Evolutionary conservation across 2,113 vertebrate genomes (phyloP).

Genomic region (Miniopterus natalensis): DNA sequence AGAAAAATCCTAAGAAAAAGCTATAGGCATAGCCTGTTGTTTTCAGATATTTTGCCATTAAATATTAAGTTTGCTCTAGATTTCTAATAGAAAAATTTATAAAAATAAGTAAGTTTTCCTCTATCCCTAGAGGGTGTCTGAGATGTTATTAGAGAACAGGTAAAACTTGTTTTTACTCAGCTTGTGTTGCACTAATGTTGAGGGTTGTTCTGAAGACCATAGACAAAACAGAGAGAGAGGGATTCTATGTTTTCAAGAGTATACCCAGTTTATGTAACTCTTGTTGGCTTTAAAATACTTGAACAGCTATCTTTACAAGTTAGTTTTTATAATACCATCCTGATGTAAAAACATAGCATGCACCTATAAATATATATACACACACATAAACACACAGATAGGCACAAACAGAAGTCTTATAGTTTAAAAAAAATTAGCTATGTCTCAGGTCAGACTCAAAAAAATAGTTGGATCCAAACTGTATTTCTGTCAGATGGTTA

Average conservation of each 20-base stretch:
- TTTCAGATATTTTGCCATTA: background rate
- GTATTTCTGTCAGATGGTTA: background rate
- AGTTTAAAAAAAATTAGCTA: background rate
- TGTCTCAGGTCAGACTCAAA: background rate
- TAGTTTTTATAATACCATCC: too few species aligned
- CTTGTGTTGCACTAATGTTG: background rate
- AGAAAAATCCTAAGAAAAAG: background rate
- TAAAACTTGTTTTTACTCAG: background rate
- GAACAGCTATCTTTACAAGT: too few species aligned
- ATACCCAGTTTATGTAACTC: too few species aligned
- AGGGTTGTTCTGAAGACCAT: background rate
- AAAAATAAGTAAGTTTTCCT: background rate
- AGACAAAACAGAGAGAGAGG: background rate
- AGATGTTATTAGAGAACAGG: background rate
- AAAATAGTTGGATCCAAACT: background rate
- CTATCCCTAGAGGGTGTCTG: background rate
- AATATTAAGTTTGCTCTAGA: background rate
- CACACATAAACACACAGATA: background rate
- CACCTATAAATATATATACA: background rate
- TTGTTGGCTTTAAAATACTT: too few species aligned
- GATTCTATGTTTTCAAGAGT: background rate
- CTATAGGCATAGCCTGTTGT: accelerated
- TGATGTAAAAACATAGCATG: too few species aligned
- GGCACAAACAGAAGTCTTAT: background rate
- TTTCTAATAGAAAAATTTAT: constrained; percentile 6